Conservation (phyloP, 2,113 vertebrate species). For the Takifugu bimaculatus region DNA sequence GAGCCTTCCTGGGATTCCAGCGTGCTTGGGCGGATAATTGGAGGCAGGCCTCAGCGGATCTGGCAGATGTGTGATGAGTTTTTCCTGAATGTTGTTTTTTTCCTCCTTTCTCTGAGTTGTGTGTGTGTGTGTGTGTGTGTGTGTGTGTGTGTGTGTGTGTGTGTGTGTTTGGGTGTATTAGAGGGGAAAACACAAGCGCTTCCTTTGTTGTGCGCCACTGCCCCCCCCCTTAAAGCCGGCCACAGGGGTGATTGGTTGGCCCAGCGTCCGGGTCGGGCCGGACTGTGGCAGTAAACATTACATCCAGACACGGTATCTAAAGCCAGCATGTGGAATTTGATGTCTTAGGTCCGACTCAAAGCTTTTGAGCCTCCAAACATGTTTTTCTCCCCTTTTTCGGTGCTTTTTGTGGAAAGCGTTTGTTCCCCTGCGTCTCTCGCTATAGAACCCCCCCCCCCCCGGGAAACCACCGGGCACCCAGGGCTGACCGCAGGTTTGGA, state of each 20-base stretch:
- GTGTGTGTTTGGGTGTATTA: conserved; percentile 22
- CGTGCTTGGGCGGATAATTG: conserved; percentile 72
- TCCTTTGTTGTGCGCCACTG: conserved; percentile 64
- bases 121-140: conserved; percentile 44
- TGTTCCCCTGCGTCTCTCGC: conserved; percentile 39
- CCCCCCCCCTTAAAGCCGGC: conserved; percentile 51
- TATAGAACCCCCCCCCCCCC: conserved; percentile 59
- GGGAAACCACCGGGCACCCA: conserved; percentile 50
- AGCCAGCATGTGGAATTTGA: conserved; percentile 73
- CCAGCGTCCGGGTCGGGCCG: conserved; percentile 51
- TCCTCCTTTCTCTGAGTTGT: conserved; percentile 31
- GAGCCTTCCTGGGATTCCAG: conserved; percentile 72
- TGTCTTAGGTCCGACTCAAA: conserved; percentile 69
- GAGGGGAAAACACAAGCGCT: conserved; percentile 64
- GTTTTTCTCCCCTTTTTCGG: conserved; percentile 33
- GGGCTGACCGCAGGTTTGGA: conserved; percentile 51
- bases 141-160: too few species aligned
- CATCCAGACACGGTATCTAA: conserved; percentile 71
- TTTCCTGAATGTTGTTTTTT: conserved; percentile 57
- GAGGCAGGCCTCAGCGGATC: conserved; percentile 70
- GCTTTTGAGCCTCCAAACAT: conserved; percentile 58
- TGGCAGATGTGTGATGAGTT: conserved; percentile 72
- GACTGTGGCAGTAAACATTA: conserved; percentile 67
- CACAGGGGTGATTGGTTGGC: conserved; percentile 59
- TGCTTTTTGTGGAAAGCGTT: conserved; percentile 44